phyloP scores from a whole-genome alignment of 2,797 vertebrate species.

The Esox masquinongy region DNA sequence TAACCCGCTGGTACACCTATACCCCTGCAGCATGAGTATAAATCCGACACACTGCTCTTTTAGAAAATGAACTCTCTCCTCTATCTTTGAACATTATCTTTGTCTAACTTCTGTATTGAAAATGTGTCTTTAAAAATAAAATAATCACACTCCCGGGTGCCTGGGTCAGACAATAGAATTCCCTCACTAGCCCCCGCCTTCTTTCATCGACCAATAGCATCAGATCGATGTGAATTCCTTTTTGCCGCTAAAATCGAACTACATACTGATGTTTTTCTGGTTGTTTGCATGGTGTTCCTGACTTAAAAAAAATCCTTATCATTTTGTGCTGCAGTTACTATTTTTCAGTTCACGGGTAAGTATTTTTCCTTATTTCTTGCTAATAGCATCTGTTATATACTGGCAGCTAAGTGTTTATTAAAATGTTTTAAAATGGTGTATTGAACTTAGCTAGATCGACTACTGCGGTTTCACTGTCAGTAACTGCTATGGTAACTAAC shows the following conservation, averaged over 20 bases:
- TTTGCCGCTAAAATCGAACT: slow-evolving; percentile 76
- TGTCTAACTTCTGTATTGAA: no score
- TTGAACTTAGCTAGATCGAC: background rate
- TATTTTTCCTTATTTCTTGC: background rate
- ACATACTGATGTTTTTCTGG: accelerated
- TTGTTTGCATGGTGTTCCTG: no score
- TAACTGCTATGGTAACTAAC: background rate
- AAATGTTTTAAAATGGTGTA: background rate
- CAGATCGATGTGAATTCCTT: background rate
- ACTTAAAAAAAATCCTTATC: no score
- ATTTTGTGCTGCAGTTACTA: no score
- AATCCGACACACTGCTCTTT: no score
- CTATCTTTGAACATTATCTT: no score
- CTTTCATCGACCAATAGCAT: slow-evolving; percentile 14
- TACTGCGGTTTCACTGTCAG: background rate
- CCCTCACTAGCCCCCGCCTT: background rate
- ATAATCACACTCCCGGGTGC: no score
- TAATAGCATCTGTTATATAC: background rate
- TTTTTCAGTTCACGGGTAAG: background rate
- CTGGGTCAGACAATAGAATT: no score
- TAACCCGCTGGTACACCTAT: no score
- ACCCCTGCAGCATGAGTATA: no score
- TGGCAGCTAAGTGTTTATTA: background rate
- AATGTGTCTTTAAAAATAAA: no score
- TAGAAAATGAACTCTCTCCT: no score